Percentiles rank a stretch among this genome's conserved stretches.
These are phyloP conservation scores for Chelonus formosanus DNA, from an alignment of 2,888 invertebrate genomes.

Conservation along the genomic window DNA sequence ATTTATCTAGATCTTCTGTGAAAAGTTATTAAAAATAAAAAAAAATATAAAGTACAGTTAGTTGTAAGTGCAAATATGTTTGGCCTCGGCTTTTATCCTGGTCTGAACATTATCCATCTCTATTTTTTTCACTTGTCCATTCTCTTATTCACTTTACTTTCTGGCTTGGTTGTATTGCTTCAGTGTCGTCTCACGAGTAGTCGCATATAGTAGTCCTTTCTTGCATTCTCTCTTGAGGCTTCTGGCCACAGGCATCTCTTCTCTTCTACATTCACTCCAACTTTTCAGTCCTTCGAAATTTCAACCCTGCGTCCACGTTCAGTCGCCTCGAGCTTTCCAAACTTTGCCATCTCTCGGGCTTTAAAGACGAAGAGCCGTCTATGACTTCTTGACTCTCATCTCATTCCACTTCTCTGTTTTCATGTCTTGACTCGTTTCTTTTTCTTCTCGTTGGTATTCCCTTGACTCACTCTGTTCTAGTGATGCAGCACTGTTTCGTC, in stretches of 20 bases:
- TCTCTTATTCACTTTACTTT: constrained; percentile 12
- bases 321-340: constrained; percentile 48
- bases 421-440: constrained; percentile 9
- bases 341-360: constrained; percentile 52
- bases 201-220: constrained; percentile 16
- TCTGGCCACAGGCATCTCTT: constrained; percentile 39
- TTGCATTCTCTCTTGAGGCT: constrained; percentile 21
- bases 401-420: constrained; percentile 5
- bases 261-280: constrained; percentile 37
- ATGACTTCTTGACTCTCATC: constrained; percentile 36
- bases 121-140: constrained; percentile 9
- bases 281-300: constrained; percentile 33
- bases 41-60: too few species aligned
- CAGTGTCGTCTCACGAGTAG: not conserved
- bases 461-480: constrained; percentile 20
- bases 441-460: constrained; percentile 34
- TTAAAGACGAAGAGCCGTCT: constrained; percentile 43
- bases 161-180: not conserved
- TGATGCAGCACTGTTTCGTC: constrained; percentile 27
- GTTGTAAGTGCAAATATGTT: too few species aligned
- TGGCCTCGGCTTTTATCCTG: too few species aligned
- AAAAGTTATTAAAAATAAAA: too few species aligned
- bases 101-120: constrained; percentile 14
- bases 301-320: constrained; percentile 25
- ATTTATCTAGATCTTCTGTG: too few species aligned